Evolutionary conservation across 2,888 invertebrate genomes (phyloP), one percentile per base, ranked within the genome.

Genomic region (Pyralis farinalis): DNA sequence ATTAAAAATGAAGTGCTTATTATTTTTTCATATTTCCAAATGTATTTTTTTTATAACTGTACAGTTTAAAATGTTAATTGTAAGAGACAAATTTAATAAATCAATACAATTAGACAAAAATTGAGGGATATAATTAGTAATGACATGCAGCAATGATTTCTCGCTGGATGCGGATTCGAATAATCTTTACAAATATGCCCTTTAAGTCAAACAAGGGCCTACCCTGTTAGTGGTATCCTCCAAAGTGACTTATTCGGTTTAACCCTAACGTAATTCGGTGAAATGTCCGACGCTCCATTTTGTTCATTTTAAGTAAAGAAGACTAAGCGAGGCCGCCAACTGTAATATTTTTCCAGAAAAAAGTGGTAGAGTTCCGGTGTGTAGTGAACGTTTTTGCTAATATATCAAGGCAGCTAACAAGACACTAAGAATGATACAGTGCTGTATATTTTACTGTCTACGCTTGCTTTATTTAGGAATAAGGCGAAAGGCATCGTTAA

Each of bases 141-240:
- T 10, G n/a, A n/a, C n/a, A n/a, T n/a, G n/a, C n/a, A n/a, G 10
- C 22, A 22, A 42, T 40, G 38, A 16, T 11, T 31, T 37, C 39
- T 35, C 40, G 16, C n/a, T 36, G 43, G 43, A 47, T 49, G 49
- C 43, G 49, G 44, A 46, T 31, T 25, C 37, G 16, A 16, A 4
- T 47, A 45, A 47, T 47, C 50, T 50, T 45, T 42, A 50, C 50
- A 50, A 50, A 47, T 43, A 47, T 43, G 40, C 45, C 40, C 39
- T 47, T 43, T 42, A 43, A 47, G 40, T 43, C 45, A 45, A 47
- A 50, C 50, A 50, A 47, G 35, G 37, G 41, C 37, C 25, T 36
- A 16, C 10, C 37, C 47, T 37, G 44, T 44, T 37, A 34, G 43
- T 42, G 34, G 43, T 35, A 27, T 34, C 12, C 12, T 27, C 20